Evolutionary conservation across 1,140 invertebrate genomes (phyloP).

Genomic region (Melipona quadrifasciata): DNA sequence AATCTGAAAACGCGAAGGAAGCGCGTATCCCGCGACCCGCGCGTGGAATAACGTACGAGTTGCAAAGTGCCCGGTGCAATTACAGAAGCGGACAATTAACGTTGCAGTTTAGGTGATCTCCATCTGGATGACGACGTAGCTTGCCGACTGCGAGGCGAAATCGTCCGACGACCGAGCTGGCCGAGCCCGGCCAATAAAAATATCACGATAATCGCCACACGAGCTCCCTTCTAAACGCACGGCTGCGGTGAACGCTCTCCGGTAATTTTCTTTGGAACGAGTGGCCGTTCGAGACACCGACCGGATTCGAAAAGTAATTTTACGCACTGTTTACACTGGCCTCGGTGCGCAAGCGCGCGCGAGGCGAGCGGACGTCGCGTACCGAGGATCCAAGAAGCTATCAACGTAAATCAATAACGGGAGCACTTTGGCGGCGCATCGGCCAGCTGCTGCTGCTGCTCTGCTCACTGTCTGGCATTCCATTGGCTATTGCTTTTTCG

Average conservation of each 20-base stretch:
- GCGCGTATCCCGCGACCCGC: too few species aligned
- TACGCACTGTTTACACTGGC: conserved; percentile 69
- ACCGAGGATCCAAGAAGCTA: conserved; percentile 72
- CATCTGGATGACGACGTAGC: background rate
- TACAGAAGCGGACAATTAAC: conserved; percentile 9
- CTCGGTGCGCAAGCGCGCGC: conserved; percentile 34
- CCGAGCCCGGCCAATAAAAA: conserved; percentile 16
- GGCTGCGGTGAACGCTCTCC: background rate
- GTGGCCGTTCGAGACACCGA: background rate
- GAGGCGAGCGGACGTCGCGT: conserved; percentile 24
- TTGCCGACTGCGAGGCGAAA: background rate
- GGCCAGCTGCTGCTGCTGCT: conserved; percentile 69
- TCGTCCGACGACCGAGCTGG: background rate
- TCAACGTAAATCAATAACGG: conserved; percentile 79
- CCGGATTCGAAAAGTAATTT: conserved; percentile 63
- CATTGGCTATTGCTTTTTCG: conserved; percentile 68
- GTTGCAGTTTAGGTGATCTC: conserved; percentile 4
- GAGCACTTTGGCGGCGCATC: conserved; percentile 74
- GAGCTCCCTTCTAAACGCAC: conserved; percentile 9
- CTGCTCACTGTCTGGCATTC: conserved; percentile 64
- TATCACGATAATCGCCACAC: conserved; percentile 22
- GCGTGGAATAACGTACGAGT: too few species aligned
- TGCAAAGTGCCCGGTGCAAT: background rate
- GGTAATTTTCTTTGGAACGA: conserved; percentile 51
- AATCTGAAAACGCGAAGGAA: too few species aligned